These are phyloP conservation scores for Clarias magur DNA, from an alignment of 2,113 vertebrate genomes.

Conservation along the genomic window DNA sequence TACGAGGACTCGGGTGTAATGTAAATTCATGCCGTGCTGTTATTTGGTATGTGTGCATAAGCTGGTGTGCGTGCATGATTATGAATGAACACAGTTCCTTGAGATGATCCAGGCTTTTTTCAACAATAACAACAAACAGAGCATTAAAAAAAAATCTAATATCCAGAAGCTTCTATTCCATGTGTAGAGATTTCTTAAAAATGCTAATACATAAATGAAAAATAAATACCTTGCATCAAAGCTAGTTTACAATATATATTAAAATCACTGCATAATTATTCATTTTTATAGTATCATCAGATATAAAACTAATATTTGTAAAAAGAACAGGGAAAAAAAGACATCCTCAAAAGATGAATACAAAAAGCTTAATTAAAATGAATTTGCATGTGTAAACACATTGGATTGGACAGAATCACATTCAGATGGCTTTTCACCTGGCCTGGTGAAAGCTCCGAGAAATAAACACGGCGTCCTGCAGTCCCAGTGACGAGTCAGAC, in stretches of 20 bases:
- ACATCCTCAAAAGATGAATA: constrained; percentile 63
- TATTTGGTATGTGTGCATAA: constrained; percentile 42
- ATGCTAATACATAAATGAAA: constrained; percentile 69
- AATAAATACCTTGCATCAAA: constrained; percentile 82
- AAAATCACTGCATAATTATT: constrained; percentile 73
- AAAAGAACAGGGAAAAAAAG: constrained; percentile 56
- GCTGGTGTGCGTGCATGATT: constrained; percentile 21
- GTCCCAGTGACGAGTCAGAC: constrained; percentile 60
- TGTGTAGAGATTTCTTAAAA: constrained; percentile 73
- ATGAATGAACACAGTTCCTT: constrained; percentile 30
- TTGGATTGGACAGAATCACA: constrained; percentile 70
- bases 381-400: constrained; percentile 70
- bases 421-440: constrained; percentile 68
- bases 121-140: constrained; percentile 23
- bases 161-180: constrained; percentile 63
- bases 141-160: constrained; percentile 33
- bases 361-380: constrained; percentile 68
- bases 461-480: constrained; percentile 60
- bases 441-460: constrained; percentile 66
- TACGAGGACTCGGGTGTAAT: constrained; percentile 30
- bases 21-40: constrained; percentile 27
- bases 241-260: constrained; percentile 83
- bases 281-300: constrained; percentile 67
- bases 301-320: constrained; percentile 73
- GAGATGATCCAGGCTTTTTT: constrained; percentile 47